Conservation (phyloP, 1,140 invertebrate genomes). For the Sarcophaga bullata region DNA sequence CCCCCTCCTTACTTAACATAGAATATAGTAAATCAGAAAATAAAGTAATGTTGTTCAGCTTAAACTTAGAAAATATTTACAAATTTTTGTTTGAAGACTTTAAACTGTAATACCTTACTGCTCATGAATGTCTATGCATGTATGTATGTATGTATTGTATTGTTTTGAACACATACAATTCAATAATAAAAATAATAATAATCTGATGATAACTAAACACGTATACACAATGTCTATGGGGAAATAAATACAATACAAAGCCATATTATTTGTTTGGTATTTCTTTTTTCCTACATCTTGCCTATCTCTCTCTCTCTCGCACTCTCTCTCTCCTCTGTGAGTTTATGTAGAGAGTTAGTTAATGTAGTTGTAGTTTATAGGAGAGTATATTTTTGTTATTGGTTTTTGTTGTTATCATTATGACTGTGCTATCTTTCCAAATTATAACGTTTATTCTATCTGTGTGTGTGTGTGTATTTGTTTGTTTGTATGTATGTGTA, state of each 20-base stretch:
- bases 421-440: background rate
- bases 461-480: background rate
- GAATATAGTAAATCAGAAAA: too few species aligned
- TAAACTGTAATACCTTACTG: background rate
- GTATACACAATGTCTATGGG: background rate
- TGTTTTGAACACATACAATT: background rate
- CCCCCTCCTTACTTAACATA: too few species aligned
- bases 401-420: background rate
- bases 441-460: background rate
- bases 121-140: background rate
- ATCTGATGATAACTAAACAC: slow-evolving; percentile 10
- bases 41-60: background rate
- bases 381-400: background rate
- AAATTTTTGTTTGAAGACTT: background rate
- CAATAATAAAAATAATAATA: slow-evolving; percentile 11
- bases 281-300: too few species aligned
- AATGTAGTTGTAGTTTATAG: background rate
- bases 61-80: background rate
- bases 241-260: background rate
- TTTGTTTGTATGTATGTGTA: background rate
- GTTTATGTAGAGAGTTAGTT: too few species aligned
- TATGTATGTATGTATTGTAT: background rate
- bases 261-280: background rate
- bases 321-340: too few species aligned
- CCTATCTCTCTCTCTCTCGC: too few species aligned